Conservation (phyloP, 2,113 vertebrate genomes). For the Craseonycteris thonglongyai region DNA sequence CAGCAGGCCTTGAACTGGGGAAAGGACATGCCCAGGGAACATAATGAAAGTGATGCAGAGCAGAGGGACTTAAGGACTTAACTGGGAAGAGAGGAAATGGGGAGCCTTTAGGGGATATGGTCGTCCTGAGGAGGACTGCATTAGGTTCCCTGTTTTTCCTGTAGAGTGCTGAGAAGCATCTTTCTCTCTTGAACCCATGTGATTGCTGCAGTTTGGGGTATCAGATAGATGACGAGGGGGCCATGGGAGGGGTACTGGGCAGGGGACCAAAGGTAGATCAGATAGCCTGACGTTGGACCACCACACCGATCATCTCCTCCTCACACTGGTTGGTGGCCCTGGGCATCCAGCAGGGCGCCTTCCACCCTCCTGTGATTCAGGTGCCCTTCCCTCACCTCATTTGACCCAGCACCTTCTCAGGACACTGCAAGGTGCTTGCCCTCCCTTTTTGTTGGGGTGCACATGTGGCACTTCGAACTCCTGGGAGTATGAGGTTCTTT, state of each 20-base stretch:
- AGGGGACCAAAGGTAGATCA: background rate
- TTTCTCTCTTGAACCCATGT: background rate
- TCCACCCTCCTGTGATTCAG: conserved; percentile 13
- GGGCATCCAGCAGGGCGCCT: background rate
- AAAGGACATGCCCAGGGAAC: background rate
- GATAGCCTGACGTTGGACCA: background rate
- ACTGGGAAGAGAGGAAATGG: background rate
- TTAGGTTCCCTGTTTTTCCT: background rate
- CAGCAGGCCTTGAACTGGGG: background rate
- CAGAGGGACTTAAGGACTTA: background rate
- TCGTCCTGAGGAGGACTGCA: background rate
- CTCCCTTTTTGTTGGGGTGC: background rate
- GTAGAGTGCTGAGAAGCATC: background rate
- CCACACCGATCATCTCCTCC: background rate
- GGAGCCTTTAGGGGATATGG: background rate
- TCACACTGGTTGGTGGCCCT: background rate
- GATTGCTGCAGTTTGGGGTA: background rate
- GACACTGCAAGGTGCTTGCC: background rate
- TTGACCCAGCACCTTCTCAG: background rate
- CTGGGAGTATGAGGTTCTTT: background rate
- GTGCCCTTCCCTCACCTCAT: background rate
- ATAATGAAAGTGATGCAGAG: background rate
- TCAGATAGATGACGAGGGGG: background rate
- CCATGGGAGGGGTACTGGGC: too few species aligned
- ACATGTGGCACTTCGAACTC: background rate